phyloP scores from a whole-genome alignment of 2,888 invertebrate species.

The Erebia palarica region DNA sequence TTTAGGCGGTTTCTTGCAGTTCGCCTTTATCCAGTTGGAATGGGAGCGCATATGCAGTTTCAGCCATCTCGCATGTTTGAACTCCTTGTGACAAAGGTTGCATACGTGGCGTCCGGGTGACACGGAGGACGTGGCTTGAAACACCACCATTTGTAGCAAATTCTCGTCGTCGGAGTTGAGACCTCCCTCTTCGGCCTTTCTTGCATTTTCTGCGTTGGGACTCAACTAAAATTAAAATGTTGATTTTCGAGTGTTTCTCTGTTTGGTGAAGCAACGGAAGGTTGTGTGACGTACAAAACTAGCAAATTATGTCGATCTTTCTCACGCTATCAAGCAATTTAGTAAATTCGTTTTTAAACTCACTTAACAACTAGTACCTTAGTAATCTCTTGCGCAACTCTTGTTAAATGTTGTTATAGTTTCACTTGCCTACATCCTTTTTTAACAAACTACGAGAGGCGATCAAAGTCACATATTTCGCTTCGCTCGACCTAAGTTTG shows the following conservation, averaged over 20 bases:
- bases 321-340: too few relatives aligned
- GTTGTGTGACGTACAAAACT: neutral
- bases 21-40: conserved; percentile 85
- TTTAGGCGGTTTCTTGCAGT: conserved; percentile 85
- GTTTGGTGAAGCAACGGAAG: neutral
- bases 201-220: conserved; percentile 27
- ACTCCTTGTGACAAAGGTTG: conserved; percentile 84
- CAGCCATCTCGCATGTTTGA: conserved; percentile 83
- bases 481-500: too few relatives aligned
- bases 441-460: too few relatives aligned
- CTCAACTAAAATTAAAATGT: conserved; percentile 29
- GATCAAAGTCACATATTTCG: too few relatives aligned
- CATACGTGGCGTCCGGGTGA: conserved; percentile 83
- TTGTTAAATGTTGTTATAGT: too few relatives aligned
- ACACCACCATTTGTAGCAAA: conserved; percentile 72
- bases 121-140: conserved; percentile 79
- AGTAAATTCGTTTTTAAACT: too few relatives aligned
- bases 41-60: conserved; percentile 85
- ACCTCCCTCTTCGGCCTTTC: conserved; percentile 55
- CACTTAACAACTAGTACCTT: too few relatives aligned
- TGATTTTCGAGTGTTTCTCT: neutral
- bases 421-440: too few relatives aligned
- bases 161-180: conserved; percentile 74
- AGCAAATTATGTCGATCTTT: too few relatives aligned
- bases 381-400: too few relatives aligned